phyloP scores from a whole-genome alignment of 2,797 vertebrate genomes.

The Danionella dracula region DNA sequence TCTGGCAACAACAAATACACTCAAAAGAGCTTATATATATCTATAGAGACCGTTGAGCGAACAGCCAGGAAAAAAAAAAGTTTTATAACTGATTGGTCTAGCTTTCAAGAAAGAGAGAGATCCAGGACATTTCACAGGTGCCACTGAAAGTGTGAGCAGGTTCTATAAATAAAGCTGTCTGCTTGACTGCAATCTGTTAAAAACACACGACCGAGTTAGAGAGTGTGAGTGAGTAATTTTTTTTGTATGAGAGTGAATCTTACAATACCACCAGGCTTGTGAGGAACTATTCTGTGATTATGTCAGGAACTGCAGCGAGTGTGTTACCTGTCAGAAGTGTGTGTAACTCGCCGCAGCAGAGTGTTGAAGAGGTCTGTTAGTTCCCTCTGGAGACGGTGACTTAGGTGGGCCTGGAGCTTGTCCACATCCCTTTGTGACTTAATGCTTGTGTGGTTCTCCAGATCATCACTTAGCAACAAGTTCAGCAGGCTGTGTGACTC shows the following conservation, averaged over 20 bases:
- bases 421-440: constrained; percentile 57
- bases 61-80: no score
- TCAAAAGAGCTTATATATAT: no score
- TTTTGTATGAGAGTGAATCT: neutral
- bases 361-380: constrained; percentile 78
- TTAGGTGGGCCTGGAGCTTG: constrained; percentile 72
- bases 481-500: constrained; percentile 66
- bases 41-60: no score
- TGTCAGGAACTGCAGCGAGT: neutral
- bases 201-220: neutral
- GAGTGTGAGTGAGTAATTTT: constrained; percentile 8
- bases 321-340: constrained; percentile 79
- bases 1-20: no score
- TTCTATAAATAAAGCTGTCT: constrained; percentile 16
- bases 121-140: neutral
- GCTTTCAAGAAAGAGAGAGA: neutral
- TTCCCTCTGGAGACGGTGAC: constrained; percentile 86
- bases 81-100: neutral
- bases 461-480: constrained; percentile 69
- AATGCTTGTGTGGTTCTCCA: constrained; percentile 50
- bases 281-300: neutral
- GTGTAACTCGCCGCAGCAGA: constrained; percentile 68
- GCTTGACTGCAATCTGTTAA: neutral
- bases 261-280: neutral
- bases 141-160: neutral